Base-by-base conservation (phyloP, 2,888 invertebrate genomes). In the Caenorhabditis drosophilae region DNA sequence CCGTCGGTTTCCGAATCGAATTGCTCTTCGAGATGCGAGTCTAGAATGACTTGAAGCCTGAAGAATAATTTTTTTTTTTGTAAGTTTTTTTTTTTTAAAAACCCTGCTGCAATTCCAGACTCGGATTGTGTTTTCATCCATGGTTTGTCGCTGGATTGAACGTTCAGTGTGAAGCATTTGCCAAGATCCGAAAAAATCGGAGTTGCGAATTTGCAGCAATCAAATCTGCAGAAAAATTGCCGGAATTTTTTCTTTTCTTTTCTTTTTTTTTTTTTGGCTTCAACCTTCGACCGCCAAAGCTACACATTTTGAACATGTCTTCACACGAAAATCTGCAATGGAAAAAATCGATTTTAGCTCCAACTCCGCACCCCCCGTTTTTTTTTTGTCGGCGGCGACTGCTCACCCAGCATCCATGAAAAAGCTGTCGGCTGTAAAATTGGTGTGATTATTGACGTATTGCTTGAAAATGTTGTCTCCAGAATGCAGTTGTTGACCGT, bases 181-280 rank as follows among this genome's bases (percentile, higher is more conserved):
- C 81, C 81, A 25, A 81, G 68, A 46, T 78, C 77, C 9, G 81
- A 82, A 26, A 79, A 71, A 2, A 79, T 73, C 15, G 77, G 73
- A 11, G 60, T 66, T 9, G 78, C 74, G 46, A 70, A 78, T 46
- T 75, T 69, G 57, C 80, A 80, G 36, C 80, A 81, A 44, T 79
- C 58, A 53, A 73, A 69, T 22, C 57, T 44, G 20, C 36, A 48
- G n/a, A n/a, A n/a, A n/a, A n/a, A n/a, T n/a, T n/a, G n/a, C n/a
- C n/a, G n/a, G n/a, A 34, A 34, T 26, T 12, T 18, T 9, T n/a
- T 2, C 12, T 45, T n/a, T 45, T 23, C 41, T 41, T 41, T n/a
- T 41, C n/a, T 31, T 41, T 41, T 20, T 41, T 41, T 31, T 31
- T 31, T 31, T 6, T 9, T 31, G 6, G 6, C 12, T 31, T 62